Base-by-base conservation (phyloP, 2,113 vertebrate species). In the Sciurus niger region DNA sequence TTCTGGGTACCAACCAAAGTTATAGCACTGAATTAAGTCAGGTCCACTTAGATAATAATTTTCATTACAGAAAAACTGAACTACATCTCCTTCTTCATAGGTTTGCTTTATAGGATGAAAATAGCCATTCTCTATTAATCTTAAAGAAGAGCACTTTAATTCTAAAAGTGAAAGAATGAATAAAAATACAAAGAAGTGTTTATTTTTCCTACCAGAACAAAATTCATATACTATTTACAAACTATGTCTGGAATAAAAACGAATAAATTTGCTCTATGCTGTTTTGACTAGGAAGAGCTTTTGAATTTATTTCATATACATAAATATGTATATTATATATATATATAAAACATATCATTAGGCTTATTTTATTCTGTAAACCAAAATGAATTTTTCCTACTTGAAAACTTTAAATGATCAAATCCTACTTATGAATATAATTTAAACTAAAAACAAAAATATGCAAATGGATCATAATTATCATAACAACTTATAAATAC, bases 21-120 rank as follows among this genome's bases (percentile, higher is more conserved):
- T 48, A 12, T 99, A 99, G 90, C 99, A 99, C 22, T 99, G 99
- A 97, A 99, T 99, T 96, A 99, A 96, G 43, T 99, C 99, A 95
- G 97, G 97, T 28, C 98, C 98, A 68, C 94, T 98, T 43, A 98
- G n/a, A 53, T 98, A 96, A 86, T 99, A 99, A 91, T 98, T 98
- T 95, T 98, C 95, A 79, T 98, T 96, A 85, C 99, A 99, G 97
- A 98, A 98, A 96, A 99, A 99, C 37, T 99, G 98, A 87, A 99
- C 98, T 1, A 99, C 98, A n/a, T 99, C 98, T 97, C 99, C 98
- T 94, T 99, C 98, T 93, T 98, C 98, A 93, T 99, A 99, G 30
- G 28, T 88, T 89, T 91, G 89, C 94, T 99, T 99, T 84, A 97
- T 84, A 51, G 99, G 98, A 94, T 98, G 58, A 95, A 98, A 98